Evolutionary conservation across 2,888 invertebrate species (phyloP), one percentile per base, ranked within the genome.

Genomic region (Aromia moschata): DNA sequence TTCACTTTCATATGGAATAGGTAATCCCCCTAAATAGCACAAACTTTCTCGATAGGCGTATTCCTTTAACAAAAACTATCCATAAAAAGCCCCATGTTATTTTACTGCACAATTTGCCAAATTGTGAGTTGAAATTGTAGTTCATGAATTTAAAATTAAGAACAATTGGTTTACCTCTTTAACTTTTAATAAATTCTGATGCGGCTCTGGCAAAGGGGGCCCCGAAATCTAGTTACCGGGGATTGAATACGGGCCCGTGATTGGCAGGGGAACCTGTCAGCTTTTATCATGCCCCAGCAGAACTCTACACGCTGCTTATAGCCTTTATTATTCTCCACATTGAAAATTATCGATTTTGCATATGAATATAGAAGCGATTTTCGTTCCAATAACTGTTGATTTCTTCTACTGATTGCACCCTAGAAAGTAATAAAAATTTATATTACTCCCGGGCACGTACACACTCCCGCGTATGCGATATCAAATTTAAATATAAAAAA

Each of bases 341-440:
- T 74, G 73, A 74, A 77, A 77, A 77, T 76, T 76, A 77, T 76
- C 72, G 75, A 77, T 76, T 76, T 71, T 73, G 73, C 74, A 75
- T 75, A 72, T 74, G 75, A 75, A 76, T 75, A 64, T 65, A 57
- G 65, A 63, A 56, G 56, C 61, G 63, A 66, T 66, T 66, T 66
- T 63, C 65, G 62, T 67, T 67, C 60, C 68, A 56, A 47, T 60
- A 64, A 68, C 59, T 68, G 65, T 65, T 66, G 67, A 67, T 70
- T 69, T 54, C 61, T 64, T 68, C 58, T 60, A 46, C 55, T 64
- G 69, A 69, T 69, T 67, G 63, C 61, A 57, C 57, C 58, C 46
- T 44, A 36, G 60, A 58, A 58, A 20, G 37, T 63, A 52, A 52
- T 52, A 54, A 60, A 62, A 52, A 31, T 52, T 52, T 52, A 40